Percentiles rank a stretch among this genome's conserved stretches.
These are phyloP conservation scores for Spinibarbus caldwelli DNA, from an alignment of 2,797 vertebrate species.

Conservation along the genomic window DNA sequence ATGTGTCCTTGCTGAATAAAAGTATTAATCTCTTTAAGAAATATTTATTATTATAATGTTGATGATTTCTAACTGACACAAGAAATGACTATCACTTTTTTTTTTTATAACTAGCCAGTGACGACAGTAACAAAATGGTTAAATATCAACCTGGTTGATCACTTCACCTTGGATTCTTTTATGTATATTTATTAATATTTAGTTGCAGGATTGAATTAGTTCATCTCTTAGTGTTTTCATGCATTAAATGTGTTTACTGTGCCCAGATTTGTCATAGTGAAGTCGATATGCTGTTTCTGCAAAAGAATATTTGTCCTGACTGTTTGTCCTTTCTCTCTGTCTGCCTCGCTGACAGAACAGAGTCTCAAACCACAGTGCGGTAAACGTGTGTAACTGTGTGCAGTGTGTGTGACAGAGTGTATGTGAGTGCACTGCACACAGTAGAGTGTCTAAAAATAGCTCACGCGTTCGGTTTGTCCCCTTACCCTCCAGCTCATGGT, in stretches of 20 bases:
- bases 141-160: background rate
- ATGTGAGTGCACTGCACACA: slow-evolving; percentile 15
- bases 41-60: background rate
- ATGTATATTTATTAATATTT: background rate
- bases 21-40: background rate
- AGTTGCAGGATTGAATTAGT: background rate
- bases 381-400: slow-evolving; percentile 18
- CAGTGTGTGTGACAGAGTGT: slow-evolving; percentile 30
- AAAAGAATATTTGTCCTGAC: slow-evolving; percentile 28
- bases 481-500: slow-evolving; percentile 54
- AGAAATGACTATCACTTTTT: background rate
- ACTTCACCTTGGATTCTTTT: background rate
- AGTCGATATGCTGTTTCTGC: background rate
- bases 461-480: slow-evolving; percentile 56
- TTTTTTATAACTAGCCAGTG: background rate
- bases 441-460: slow-evolving; percentile 58
- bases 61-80: background rate
- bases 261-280: background rate
- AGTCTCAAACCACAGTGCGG: slow-evolving; percentile 36
- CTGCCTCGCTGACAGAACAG: slow-evolving; percentile 28
- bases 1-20: background rate
- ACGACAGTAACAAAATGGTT: background rate
- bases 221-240: background rate
- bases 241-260: slow-evolving; percentile 1
- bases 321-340: slow-evolving; percentile 37